Evolutionary conservation across 1,140 invertebrate species (phyloP).

Genomic region (Aphaenogaster floridana): DNA sequence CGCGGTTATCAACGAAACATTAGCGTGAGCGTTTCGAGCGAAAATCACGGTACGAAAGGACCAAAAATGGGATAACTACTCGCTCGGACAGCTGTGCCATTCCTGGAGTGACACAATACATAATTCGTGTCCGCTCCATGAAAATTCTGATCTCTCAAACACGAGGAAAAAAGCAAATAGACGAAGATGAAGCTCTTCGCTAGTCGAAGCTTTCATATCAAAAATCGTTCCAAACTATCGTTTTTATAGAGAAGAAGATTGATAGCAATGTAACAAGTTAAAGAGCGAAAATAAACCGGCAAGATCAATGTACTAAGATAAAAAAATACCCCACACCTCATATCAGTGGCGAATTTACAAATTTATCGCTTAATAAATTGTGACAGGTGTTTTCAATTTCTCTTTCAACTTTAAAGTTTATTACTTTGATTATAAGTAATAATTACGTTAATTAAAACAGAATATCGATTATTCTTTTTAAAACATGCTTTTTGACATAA

Average conservation of each 20-base stretch:
- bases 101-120: slow-evolving; percentile 59
- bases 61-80: slow-evolving; percentile 40
- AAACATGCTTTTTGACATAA: background rate
- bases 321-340: background rate
- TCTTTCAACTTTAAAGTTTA: slow-evolving; percentile 3
- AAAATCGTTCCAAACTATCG: slow-evolving; percentile 40
- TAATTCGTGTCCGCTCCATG: slow-evolving; percentile 47
- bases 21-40: slow-evolving; percentile 43
- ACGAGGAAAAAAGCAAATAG: background rate
- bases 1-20: slow-evolving; percentile 38
- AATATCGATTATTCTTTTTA: background rate
- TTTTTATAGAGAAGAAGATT: slow-evolving; percentile 50
- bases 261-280: slow-evolving; percentile 38
- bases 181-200: background rate
- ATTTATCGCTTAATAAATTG: background rate
- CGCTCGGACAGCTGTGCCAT: slow-evolving; percentile 71
- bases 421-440: slow-evolving; percentile 7
- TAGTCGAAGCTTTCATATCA: slow-evolving; percentile 53
- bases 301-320: slow-evolving; percentile 5
- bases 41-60: slow-evolving; percentile 54
- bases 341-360: slow-evolving; percentile 37
- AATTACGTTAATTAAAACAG: slow-evolving; percentile 8
- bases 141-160: slow-evolving; percentile 54
- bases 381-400: background rate
- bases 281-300: slow-evolving; percentile 32